Percentiles rank a stretch among this genome's conserved stretches.
These are phyloP conservation scores for Cephus runcator DNA, from an alignment of 2,888 invertebrate species.

Conservation along the genomic window DNA sequence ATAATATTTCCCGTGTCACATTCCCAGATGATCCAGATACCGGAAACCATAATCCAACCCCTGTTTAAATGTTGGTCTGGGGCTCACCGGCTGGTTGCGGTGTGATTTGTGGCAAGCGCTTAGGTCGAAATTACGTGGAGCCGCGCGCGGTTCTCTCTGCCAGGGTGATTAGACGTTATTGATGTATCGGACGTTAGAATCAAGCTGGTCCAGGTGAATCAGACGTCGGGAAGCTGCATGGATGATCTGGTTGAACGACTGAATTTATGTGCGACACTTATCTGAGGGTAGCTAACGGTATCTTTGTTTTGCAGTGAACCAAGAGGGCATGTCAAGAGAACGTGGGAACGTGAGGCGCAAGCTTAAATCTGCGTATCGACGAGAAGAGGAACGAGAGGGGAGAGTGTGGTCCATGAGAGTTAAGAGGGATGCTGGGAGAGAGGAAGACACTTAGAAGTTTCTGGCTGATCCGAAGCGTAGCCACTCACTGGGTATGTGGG, in stretches of 20 bases:
- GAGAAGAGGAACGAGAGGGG: no score
- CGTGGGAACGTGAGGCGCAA: slow-evolving; percentile 59
- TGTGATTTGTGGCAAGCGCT: slow-evolving; percentile 60
- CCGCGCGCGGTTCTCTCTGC: slow-evolving; percentile 42
- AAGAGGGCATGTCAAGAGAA: slow-evolving; percentile 6
- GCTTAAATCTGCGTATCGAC: slow-evolving; percentile 44
- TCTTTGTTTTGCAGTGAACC: slow-evolving; percentile 59
- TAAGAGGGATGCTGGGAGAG: no score
- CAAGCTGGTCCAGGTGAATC: no score
- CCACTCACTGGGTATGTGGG: background rate
- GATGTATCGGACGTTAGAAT: slow-evolving; percentile 38
- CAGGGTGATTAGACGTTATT: slow-evolving; percentile 58
- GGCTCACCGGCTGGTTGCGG: slow-evolving; percentile 37
- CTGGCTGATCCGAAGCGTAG: no score
- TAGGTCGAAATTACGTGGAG: slow-evolving; percentile 56
- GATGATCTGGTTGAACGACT: no score
- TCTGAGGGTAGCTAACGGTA: slow-evolving; percentile 1
- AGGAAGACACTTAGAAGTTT: no score
- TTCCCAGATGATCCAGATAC: no score
- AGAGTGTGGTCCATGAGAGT: no score
- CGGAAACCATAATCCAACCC: slow-evolving; percentile 41
- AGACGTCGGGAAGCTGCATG: no score
- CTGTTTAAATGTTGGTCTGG: slow-evolving; percentile 47
- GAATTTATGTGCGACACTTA: no score
- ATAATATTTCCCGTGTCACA: no score